Base-by-base conservation (phyloP, 2,113 vertebrate species). In the Trichomycterus rosablanca region DNA sequence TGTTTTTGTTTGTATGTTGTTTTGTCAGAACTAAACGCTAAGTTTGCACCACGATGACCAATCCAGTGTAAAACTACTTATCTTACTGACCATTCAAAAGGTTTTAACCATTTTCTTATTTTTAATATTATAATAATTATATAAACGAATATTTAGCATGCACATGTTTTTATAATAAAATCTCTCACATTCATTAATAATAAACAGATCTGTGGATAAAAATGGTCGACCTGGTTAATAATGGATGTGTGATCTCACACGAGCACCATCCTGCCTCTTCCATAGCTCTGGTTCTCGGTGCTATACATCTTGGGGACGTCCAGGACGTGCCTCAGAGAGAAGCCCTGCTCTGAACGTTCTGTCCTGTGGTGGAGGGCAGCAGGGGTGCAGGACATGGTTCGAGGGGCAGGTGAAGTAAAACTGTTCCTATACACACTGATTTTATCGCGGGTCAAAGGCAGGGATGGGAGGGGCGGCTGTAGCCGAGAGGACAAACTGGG, bases 221-320 rank as follows among this genome's bases (percentile, higher is more conserved):
- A 56, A 40, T 16, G n/a, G 14, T 9, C 1, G 19, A 42, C 11
- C 19, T 23, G 52, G 34, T 55, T 6, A 55, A 55, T 55, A 23
- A 39, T 55, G 52, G 5, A 55, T 55, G 34, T 26, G 53, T 16
- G 12, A 11, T 55, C 56, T 63, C 40, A 75, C 5, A 75, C 48
- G 3, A 68, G 14, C 23, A 54, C 49, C 4, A 23, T 59, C 37
- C 14, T 63, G 6, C 48, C 65, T 43, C 19, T 23, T 10, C 69
- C 69, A 50, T 61, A 74, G 9, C 14, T 64, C 42, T 67, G 50
- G 42, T 49, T 74, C 32, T 74, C 63, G 19, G n/a, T n/a, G n/a
- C n/a, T n/a, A n/a, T n/a, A n/a, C n/a, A n/a, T n/a, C n/a, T n/a
- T n/a, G n/a, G n/a, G n/a, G n/a, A n/a, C n/a, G n/a, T n/a, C n/a